Evolutionary conservation across 2,888 invertebrate species (phyloP).

Genomic region (Plebejus argus): DNA sequence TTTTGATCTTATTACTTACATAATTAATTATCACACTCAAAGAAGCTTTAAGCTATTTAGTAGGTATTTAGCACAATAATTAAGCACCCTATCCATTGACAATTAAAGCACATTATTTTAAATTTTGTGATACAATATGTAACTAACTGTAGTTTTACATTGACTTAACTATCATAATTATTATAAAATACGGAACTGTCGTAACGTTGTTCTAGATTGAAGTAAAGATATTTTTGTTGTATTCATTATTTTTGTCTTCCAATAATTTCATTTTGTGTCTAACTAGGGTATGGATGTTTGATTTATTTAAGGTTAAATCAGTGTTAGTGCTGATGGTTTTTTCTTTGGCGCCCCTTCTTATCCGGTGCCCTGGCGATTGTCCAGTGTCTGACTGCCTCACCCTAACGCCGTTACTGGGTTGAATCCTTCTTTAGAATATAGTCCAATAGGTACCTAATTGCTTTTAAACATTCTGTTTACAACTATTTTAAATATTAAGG

Average conservation of each 20-base stretch:
- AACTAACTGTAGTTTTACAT: neutral
- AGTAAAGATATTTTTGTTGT: neutral
- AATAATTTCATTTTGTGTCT: constrained; percentile 1
- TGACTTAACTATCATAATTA: neutral
- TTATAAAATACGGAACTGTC: neutral
- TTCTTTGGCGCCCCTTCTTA: too few relatives aligned
- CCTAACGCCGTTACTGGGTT: neutral
- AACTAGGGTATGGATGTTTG: neutral
- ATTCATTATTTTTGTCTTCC: neutral
- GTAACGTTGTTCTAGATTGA: neutral
- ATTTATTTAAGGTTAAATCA: neutral
- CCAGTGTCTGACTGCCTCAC: too few relatives aligned
- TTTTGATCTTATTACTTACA: neutral
- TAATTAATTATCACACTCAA: neutral
- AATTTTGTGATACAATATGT: neutral
- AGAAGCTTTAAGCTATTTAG: neutral
- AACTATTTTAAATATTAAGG: too few relatives aligned
- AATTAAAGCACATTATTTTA: neutral
- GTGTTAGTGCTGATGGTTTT: too few relatives aligned
- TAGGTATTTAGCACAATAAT: neutral
- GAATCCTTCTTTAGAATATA: neutral
- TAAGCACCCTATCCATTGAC: neutral
- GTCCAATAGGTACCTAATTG: too few relatives aligned
- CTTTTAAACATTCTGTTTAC: too few relatives aligned
- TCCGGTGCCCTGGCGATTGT: too few relatives aligned